A percentile compares a stretch with the other conserved stretches of the same genome.
Conservation (phyloP, 2,888 invertebrate genomes). For the Eristalinus sepulchralis region DNA sequence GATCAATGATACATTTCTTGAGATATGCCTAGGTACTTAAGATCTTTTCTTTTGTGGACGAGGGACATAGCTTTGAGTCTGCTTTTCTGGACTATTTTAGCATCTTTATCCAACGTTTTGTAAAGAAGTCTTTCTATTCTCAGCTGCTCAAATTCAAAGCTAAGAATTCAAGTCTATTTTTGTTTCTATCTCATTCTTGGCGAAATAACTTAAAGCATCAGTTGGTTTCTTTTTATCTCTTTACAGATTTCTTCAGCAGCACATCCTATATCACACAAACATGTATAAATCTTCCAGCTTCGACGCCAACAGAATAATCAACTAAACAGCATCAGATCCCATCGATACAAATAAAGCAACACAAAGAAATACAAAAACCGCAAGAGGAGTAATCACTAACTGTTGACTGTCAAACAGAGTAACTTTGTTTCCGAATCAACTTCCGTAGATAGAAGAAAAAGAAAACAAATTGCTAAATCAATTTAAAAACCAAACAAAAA, state of each 20-base stretch:
- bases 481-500: slow-evolving; percentile 29
- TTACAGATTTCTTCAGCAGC: slow-evolving; percentile 24
- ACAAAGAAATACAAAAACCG: slow-evolving; percentile 15
- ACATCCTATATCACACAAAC: slow-evolving; percentile 6
- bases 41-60: too few species aligned
- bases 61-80: too few species aligned
- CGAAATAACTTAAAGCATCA: too few species aligned
- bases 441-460: slow-evolving; percentile 63
- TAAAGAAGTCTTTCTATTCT: too few species aligned
- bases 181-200: too few species aligned
- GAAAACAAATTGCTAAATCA: slow-evolving; percentile 49
- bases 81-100: too few species aligned
- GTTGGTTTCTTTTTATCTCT: not conserved
- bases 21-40: too few species aligned
- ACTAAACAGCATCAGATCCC: slow-evolving; percentile 68
- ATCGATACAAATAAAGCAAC: slow-evolving; percentile 54
- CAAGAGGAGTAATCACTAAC: slow-evolving; percentile 19
- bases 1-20: too few species aligned
- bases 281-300: slow-evolving; percentile 33
- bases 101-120: too few species aligned
- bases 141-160: too few species aligned
- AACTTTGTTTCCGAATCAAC: slow-evolving; percentile 50
- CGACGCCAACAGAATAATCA: slow-evolving; percentile 36
- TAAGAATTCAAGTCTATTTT: too few species aligned
- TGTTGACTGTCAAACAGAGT: slow-evolving; percentile 47